Conservation (phyloP, 2,888 invertebrate species). For the Melitaea athalia region DNA sequence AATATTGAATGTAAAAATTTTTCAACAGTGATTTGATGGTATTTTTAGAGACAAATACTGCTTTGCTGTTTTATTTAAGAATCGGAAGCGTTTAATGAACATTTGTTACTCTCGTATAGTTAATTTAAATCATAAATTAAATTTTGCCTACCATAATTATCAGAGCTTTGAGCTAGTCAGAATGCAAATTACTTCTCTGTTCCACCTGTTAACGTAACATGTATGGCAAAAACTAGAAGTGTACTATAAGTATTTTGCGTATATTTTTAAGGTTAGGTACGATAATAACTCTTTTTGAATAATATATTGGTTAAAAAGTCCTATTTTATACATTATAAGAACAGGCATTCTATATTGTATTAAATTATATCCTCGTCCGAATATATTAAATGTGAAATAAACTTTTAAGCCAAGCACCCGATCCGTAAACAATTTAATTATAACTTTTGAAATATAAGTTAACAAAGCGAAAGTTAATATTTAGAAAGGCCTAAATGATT, state of each 20-base stretch:
- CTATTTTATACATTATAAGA: too few relatives aligned
- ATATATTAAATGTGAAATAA: neutral
- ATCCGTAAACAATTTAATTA: neutral
- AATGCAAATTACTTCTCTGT: too few relatives aligned
- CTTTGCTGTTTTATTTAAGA: neutral
- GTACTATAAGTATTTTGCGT: too few relatives aligned
- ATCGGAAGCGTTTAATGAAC: neutral
- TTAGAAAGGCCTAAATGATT: neutral
- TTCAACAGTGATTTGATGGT: constrained; percentile 31
- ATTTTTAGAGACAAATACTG: constrained; percentile 9
- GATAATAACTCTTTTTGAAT: too few relatives aligned
- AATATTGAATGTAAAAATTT: constrained; percentile 31
- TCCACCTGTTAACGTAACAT: too few relatives aligned
- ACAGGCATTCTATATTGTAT: too few relatives aligned
- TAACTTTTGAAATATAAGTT: neutral
- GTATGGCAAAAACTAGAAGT: too few relatives aligned
- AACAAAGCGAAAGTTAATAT: neutral
- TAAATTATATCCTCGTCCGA: neutral
- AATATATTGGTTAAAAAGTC: too few relatives aligned
- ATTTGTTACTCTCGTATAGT: too few relatives aligned
- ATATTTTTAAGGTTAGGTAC: too few relatives aligned
- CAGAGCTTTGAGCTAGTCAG: neutral
- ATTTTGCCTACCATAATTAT: neutral
- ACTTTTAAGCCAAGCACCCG: neutral
- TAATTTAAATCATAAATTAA: too few relatives aligned